Base-by-base conservation (phyloP, 2,113 vertebrate genomes). In the Tupaia tana region DNA sequence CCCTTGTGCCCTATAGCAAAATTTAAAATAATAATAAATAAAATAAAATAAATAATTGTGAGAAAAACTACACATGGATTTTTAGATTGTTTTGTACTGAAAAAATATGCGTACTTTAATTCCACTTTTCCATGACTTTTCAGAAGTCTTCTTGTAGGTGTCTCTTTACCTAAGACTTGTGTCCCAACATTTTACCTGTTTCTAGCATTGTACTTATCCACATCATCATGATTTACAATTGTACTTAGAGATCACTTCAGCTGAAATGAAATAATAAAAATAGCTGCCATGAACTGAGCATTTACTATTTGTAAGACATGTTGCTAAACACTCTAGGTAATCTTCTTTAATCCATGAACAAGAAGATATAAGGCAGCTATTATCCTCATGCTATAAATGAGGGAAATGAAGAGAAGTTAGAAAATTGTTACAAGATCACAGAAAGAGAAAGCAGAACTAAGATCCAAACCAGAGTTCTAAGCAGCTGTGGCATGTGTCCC, bases 181-280 rank as follows among this genome's bases (percentile, higher is more conserved):
- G 19, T 34, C n/a, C 82, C 78, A 29, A 90, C 19, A 73, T 25
- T 43, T 20, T 25, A 84, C 22, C 22, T 43, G 20, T 74, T 52
- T 80, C 59, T 31, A 67, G 56, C 13, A 18, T 19, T 58, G 6
- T 61, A 79, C 9, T 77, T 59, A 8, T 52, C 29, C 14, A 70
- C 16, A 61, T 19, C 82, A 59, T 10, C 34, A 16, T 43, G 61
- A 13, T 70, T 24, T 88, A 7, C 24, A 56, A 84, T 58, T 24
- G 56, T 29, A 52, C 15, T 22, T 56, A 88, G 31, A 6, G 22
- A 67, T 63, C 83, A 54, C 79, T 89, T 96, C 19, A 56, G 52
- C 15, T 86, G 12, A 89, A 71, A 56, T 63, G 70, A 86, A 91
- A 85, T n/a, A 69, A 87, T 71, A 81, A 86, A 71, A 81, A 70